phyloP scores from a whole-genome alignment of 2,113 vertebrate species.

The Corydoras maculifer region DNA sequence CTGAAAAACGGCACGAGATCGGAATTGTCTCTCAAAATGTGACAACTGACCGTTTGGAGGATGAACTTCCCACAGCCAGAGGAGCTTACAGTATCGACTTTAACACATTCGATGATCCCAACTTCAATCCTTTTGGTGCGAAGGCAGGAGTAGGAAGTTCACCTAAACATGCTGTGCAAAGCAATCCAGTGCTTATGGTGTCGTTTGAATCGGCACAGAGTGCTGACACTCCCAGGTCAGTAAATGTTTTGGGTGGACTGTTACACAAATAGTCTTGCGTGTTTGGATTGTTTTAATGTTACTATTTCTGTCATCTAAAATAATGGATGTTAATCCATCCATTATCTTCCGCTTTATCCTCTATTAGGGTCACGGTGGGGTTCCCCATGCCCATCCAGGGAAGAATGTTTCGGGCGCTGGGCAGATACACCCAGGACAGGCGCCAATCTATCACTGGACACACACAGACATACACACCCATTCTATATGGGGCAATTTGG shows the following conservation, averaged over 20 bases:
- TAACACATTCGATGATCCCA: slow-evolving; percentile 68
- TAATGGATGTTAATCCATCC: no score
- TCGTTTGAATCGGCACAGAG: background rate
- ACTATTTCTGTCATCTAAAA: no score
- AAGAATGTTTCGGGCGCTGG: no score
- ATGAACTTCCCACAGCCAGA: slow-evolving; percentile 47
- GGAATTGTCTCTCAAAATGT: slow-evolving; percentile 1
- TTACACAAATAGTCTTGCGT: no score
- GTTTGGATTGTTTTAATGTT: no score
- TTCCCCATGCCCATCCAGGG: no score
- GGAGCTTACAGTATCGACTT: slow-evolving; percentile 61
- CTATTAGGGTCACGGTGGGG: no score
- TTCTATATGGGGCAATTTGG: no score
- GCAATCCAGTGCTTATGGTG: slow-evolving; percentile 1
- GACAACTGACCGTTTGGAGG: background rate
- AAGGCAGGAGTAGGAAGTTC: slow-evolving; percentile 56
- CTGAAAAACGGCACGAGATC: slow-evolving; percentile 21
- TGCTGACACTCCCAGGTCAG: background rate
- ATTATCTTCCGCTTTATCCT: no score
- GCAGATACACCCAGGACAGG: no score
- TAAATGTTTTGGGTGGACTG: background rate
- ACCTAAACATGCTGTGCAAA: slow-evolving; percentile 29
- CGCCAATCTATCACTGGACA: no score
- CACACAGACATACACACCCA: no score
- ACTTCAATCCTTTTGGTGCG: slow-evolving; percentile 67